These are phyloP conservation scores for Macrosteles quadrilineatus DNA, from an alignment of 1,140 invertebrate species.

Conservation along the genomic window DNA sequence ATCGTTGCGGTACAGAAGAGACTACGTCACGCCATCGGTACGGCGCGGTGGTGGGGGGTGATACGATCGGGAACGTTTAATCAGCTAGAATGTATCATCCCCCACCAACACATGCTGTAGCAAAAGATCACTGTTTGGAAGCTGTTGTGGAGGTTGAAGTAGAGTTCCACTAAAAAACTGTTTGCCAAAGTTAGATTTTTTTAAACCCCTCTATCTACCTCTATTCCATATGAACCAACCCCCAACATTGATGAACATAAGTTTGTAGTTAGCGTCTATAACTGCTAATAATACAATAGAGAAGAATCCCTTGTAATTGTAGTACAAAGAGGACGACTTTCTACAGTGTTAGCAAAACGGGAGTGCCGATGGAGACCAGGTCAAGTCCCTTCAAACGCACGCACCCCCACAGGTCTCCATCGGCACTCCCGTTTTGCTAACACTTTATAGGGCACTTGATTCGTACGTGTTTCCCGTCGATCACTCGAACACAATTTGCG, in stretches of 20 bases:
- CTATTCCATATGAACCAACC: conserved; percentile 45
- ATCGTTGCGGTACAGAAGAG: no score
- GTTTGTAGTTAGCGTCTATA: conserved; percentile 50
- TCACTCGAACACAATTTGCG: conserved; percentile 42
- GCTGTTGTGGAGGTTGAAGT: conserved; percentile 35
- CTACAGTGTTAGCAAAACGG: no score
- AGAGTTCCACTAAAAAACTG: conserved; percentile 27
- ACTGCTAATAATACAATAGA: conserved; percentile 51
- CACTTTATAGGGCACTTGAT: conserved; percentile 50
- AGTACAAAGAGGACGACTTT: conserved; percentile 44
- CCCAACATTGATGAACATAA: conserved; percentile 52
- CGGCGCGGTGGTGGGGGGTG: no score
- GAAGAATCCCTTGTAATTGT: no score
- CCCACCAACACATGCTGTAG: conserved; percentile 46
- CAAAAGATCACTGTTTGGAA: conserved; percentile 36
- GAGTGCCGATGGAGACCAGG: no score
- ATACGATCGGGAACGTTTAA: no score
- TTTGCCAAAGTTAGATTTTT: conserved; percentile 35
- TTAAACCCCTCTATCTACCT: conserved; percentile 46
- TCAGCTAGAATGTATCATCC: no score
- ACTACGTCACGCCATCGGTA: no score
- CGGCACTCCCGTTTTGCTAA: no score
- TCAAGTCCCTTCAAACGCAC: no score
- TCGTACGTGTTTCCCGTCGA: conserved; percentile 50
- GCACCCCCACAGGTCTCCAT: no score